Percentiles rank a stretch among this genome's conserved stretches.
These are phyloP conservation scores for Oreotrochilus melanogaster DNA, from an alignment of 2,113 vertebrate species.

Conservation along the genomic window DNA sequence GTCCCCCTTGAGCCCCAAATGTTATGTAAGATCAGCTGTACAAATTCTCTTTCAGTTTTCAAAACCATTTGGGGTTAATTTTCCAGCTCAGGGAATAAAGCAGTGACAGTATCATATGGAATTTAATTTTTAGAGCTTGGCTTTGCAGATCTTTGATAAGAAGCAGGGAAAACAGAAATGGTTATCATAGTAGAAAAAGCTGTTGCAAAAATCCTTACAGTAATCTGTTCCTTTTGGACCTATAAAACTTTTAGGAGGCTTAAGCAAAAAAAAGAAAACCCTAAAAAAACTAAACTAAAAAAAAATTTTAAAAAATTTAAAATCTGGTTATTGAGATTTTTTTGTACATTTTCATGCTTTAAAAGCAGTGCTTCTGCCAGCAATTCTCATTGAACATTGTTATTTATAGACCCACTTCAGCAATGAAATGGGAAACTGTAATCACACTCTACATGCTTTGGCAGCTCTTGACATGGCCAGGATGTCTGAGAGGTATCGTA, in stretches of 20 bases:
- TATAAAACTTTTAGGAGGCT: background rate
- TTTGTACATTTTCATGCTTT: background rate
- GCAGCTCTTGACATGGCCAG: conserved; percentile 24
- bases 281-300: background rate
- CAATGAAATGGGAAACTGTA: conserved; percentile 22
- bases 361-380: conserved; percentile 26
- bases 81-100: background rate
- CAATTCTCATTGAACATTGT: conserved; percentile 32
- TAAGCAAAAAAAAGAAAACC: background rate
- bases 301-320: background rate
- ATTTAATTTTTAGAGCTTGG: background rate
- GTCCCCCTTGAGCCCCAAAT: background rate
- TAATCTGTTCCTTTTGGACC: background rate
- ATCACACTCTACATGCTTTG: conserved; percentile 2
- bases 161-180: background rate
- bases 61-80: background rate
- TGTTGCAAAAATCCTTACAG: background rate
- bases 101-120: background rate
- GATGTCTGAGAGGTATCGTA: conserved; percentile 10
- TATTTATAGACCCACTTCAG: conserved; percentile 55
- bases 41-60: background rate
- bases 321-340: background rate
- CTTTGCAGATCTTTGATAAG: background rate
- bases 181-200: background rate
- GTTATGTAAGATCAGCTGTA: background rate